These are phyloP conservation scores for Mesorhabditis spiculigera DNA, from an alignment of 2,888 invertebrate species.

Conservation along the genomic window DNA sequence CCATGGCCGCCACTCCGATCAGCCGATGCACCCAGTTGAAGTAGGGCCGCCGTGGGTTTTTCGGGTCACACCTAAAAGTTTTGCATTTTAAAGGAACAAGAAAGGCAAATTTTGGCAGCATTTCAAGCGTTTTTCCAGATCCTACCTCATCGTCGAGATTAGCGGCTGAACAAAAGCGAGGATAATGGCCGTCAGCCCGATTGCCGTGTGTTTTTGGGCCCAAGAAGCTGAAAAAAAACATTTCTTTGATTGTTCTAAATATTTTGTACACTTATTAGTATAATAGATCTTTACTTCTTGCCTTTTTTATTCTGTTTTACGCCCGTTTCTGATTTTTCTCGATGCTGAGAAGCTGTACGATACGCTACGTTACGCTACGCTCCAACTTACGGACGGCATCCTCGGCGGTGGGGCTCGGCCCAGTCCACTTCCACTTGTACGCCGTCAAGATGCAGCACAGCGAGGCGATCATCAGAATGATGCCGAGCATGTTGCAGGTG, in stretches of 20 bases:
- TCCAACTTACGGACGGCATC: neutral
- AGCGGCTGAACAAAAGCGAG: conserved; percentile 42
- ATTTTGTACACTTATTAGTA: neutral
- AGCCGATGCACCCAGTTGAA: conserved; percentile 42
- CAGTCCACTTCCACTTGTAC: conserved; percentile 37
- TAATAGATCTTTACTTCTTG: neutral
- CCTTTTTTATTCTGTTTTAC: neutral
- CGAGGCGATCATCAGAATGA: conserved; percentile 32
- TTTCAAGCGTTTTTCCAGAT: neutral
- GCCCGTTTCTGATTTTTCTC: neutral
- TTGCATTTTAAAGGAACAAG: too few relatives aligned
- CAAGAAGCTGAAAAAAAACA: conserved; percentile 11
- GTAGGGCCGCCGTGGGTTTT: conserved; percentile 33
- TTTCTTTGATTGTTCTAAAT: conserved; percentile 4
- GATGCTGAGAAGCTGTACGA: neutral
- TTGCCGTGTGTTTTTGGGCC: conserved; percentile 26
- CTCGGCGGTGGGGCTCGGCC: conserved; percentile 9
- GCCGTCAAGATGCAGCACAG: conserved; percentile 31
- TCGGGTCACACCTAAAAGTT: conserved; percentile 31
- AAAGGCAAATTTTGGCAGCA: too few relatives aligned
- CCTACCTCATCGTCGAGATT: conserved; percentile 26
- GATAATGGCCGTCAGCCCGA: conserved; percentile 31
- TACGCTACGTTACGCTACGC: neutral
- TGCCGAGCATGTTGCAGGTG: conserved; percentile 31
- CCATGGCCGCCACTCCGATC: conserved; percentile 33